Evolutionary conservation across 2,797 vertebrate species (phyloP), one percentile per base, ranked within the genome.

Genomic region (Megalops cyprinoides): DNA sequence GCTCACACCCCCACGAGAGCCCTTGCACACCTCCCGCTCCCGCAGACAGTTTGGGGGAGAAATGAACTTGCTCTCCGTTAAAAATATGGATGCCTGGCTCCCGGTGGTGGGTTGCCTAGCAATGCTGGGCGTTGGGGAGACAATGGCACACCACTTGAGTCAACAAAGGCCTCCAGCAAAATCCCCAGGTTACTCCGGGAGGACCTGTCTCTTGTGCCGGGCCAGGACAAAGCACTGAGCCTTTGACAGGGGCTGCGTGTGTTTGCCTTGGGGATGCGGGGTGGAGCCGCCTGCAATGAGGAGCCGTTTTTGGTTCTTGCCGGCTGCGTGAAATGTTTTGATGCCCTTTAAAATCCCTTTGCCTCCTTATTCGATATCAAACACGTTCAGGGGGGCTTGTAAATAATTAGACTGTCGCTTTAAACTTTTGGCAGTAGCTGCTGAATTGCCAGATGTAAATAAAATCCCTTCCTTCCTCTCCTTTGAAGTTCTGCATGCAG

Each of bases 71-170:
- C 85, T 88, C 84, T 79, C 73, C 75, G 79, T 83, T n/a, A 84
- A 87, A 86, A 91, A 91, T 89, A 88, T 85, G 84, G 90, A 92
- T 91, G 89, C 89, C 84, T 83, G 87, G 81, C 80, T 87, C 78
- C 87, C 56, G 83, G 81, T 31, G 56, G 84, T 55, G 10, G 81
- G 92, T 94, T 94, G 91, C 93, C 82, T 86, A 84, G 92, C 81
- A 76, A 93, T 89, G 81, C 62, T 8, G 23, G 79, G 77, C 42
- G 58, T 31, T 67, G 76, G 74, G n/a, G 77, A 18, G 81, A 87
- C 85, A 88, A 88, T 85, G 74, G 82, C 83, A 87, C 82, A 82
- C 82, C 82, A 84, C 87, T 82, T 83, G 74, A 87, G 75, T 86
- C 83, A 87, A 87, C 85, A 88, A 87, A 83, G 83, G 86, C 82